Percentiles rank a stretch among this genome's conserved stretches.
phyloP scores from a whole-genome alignment of 2,113 vertebrate species.

The Forbesichthys agassizii region DNA sequence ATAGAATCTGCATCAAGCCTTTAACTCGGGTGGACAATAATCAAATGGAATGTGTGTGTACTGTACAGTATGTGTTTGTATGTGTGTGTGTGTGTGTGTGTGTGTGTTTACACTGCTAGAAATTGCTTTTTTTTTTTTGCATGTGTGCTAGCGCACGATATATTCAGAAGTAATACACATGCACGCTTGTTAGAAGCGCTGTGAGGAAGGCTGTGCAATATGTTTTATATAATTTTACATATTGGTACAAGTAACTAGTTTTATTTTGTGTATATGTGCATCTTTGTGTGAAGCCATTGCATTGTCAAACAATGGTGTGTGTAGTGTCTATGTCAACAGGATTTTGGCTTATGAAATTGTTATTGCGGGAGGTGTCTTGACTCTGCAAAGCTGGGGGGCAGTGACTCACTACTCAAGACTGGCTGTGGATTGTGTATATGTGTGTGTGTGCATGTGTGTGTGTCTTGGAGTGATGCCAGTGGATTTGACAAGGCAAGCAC shows the following conservation, averaged over 20 bases:
- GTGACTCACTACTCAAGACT: conserved; percentile 53
- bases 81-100: background rate
- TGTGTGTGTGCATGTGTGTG: conserved; percentile 23
- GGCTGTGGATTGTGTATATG: conserved; percentile 20
- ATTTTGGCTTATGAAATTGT: conserved; percentile 29
- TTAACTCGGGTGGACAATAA: background rate
- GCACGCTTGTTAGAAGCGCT: no score
- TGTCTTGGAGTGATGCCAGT: background rate
- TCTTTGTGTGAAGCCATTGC: background rate
- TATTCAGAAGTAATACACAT: background rate
- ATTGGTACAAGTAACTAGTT: background rate
- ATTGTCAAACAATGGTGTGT: no score
- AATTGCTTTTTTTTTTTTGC: background rate
- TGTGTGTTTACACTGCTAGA: background rate
- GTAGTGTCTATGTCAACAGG: no score
- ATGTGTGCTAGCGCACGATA: background rate
- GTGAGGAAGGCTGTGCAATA: no score
- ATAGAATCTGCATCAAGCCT: background rate
- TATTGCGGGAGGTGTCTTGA: conserved; percentile 43
- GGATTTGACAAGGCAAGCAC: conserved; percentile 13
- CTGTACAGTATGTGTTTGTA: background rate
- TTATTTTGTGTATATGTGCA: background rate
- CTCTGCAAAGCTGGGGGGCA: conserved; percentile 51
- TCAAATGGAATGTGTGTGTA: background rate
- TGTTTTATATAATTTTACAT: no score